Evolutionary conservation across 2,888 invertebrate genomes (phyloP), one percentile per base, ranked within the genome.

Genomic region (Rhorus exstirpatorius): DNA sequence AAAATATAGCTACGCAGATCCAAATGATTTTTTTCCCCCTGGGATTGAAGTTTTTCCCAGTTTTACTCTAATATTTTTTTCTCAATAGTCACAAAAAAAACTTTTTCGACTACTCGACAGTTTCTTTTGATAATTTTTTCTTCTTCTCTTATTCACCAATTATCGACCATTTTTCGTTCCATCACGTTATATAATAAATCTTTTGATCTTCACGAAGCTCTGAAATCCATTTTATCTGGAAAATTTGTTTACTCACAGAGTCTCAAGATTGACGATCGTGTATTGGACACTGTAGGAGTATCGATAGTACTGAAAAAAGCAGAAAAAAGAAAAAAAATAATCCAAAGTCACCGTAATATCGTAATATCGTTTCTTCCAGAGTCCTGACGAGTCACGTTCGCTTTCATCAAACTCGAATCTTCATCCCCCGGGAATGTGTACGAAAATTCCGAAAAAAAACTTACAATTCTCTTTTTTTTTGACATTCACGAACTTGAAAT

Each of bases 201-300:
- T 3, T 3, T 1, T 10, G 10, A 38, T 3, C 38, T 38, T 38
- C 1, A 3, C 1, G 10, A 38, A 38, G 10, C 38, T 8, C 8
- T 10, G 24, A 35, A 12, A 38, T 60, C 19, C 19, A 60, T 60
- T 60, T 10, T 1, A 60, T 35, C 0, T 1, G 38, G 8, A 8
- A 31, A 8, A 38, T 38, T 4, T 38, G 10, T 38, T 38, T 92
- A 90, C 94, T 91, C 91, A 93, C 85, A 94, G 94, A 0, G 94
- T 95, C 65, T 93, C 92, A 12, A 96, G 90, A 88, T 97, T 95
- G 68, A 96, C 93, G 44, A 96, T 95, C 68, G 95, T 94, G 92
- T 97, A 97, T 78, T 95, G 94, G 1, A 97, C 97, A 68, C 95
- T 92, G 91, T 95, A 97, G 86, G 97, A 97, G 91, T 97, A 95